Evolutionary conservation across 2,888 invertebrate species (phyloP).

Genomic region (Lycia hirtaria): DNA sequence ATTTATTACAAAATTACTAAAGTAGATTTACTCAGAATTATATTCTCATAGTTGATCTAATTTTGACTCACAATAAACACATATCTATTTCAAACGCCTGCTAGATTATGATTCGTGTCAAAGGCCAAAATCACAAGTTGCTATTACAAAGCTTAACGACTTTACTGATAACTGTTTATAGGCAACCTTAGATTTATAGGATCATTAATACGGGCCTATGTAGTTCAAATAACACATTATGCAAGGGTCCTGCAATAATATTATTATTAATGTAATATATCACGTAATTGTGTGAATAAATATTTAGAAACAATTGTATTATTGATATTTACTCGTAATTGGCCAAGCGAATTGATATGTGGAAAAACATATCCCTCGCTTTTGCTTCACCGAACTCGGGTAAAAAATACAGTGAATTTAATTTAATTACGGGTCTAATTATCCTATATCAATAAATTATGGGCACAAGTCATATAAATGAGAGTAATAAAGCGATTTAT

Average conservation of each 20-base stretch:
- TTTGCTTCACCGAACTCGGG: too few species aligned
- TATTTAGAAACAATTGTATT: neutral
- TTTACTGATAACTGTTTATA: slow-evolving; percentile 10
- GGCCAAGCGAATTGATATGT: too few species aligned
- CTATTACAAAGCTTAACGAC: slow-evolving; percentile 4
- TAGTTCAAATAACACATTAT: slow-evolving; percentile 1
- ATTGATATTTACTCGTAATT: neutral
- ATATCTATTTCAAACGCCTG: slow-evolving; percentile 4
- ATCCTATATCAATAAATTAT: too few species aligned
- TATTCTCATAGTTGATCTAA: neutral
- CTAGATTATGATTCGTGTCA: slow-evolving; percentile 9
- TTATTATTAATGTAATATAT: neutral
- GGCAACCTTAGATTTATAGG: slow-evolving; percentile 7
- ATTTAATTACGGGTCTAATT: too few species aligned
- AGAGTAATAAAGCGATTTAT: too few species aligned
- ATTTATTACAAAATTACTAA: too few species aligned
- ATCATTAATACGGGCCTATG: neutral
- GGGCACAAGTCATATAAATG: too few species aligned
- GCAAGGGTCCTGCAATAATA: neutral
- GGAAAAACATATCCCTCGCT: too few species aligned
- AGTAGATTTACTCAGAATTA: neutral
- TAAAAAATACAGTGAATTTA: too few species aligned
- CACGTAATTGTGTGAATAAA: too few species aligned
- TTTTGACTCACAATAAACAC: slow-evolving; percentile 2
- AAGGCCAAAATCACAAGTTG: neutral